Evolutionary conservation across 2,888 invertebrate species (phyloP), one percentile per base, ranked within the genome.

Genomic region (Oligia latruncula): DNA sequence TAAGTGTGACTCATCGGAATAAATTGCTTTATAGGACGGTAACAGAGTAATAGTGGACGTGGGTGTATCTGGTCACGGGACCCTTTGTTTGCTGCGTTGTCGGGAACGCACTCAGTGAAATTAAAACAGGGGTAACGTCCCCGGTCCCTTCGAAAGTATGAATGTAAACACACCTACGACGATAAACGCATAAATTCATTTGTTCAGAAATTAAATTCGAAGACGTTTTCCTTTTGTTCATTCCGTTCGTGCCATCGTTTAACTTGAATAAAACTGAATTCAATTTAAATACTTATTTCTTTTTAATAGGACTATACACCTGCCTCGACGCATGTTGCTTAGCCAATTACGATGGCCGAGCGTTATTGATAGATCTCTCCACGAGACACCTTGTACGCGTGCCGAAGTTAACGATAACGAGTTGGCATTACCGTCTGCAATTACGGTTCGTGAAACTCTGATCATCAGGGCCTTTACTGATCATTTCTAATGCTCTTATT

Each of bases 61-160:
- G 94, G 96, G 95, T 93, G 95, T 93, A 92, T 93, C 92, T 95
- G 95, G 94, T 90, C 95, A 92, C 90, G 90, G 94, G 95, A 93
- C 96, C 95, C 96, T 95, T 95, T 96, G 96, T 96, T 96, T 95
- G 93, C 92, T 88, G 92, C 94, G 94, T 94, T 92, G 94, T 94
- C 94, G 92, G 95, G 95, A 95, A 94, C 93, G 95, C 96, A 96
- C 96, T 97, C 93, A 95, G 95, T 92, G 90, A 96, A 96, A 96
- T 97, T 96, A 96, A 95, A 95, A 91, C 87, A 80, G 65, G 95
- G 94, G 94, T 93, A 93, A 92, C 91, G 93, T 90, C 93, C 94
- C 90, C 85, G 64, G 80, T 80, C 87, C 91, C 90, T 88, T 88
- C 87, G 70, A 90, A 92, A 91, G 89, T 90, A 91, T 85, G 75